Conservation (phyloP, 1,140 invertebrate species). For the Heliconius hewitsoni region DNA sequence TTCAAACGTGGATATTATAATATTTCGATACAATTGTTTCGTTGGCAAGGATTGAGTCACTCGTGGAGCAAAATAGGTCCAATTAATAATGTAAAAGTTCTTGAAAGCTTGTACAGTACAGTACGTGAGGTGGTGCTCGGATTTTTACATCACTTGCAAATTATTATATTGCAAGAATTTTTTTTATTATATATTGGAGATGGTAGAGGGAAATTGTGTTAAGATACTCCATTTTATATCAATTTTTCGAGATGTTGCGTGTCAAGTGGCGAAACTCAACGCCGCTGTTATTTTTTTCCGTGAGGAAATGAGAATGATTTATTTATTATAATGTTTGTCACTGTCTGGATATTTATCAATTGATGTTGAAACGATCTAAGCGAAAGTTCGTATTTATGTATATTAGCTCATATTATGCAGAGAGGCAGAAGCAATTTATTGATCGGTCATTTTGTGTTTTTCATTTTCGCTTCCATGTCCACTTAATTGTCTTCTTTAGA, state of each 20-base stretch:
- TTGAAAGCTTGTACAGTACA: neutral
- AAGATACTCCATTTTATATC: neutral
- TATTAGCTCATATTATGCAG: no score
- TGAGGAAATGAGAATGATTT: neutral
- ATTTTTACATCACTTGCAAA: neutral
- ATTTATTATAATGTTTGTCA: no score
- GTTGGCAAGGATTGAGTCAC: conserved; percentile 3
- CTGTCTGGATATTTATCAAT: no score
- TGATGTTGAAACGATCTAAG: no score
- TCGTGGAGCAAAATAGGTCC: neutral
- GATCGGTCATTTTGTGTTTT: no score
- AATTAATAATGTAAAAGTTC: conserved; percentile 13
- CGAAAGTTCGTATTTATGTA: no score
- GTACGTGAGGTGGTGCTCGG: neutral
- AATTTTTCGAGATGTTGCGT: neutral
- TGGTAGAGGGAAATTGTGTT: neutral
- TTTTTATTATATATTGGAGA: neutral
- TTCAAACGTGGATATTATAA: conserved; percentile 17
- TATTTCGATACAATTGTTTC: conserved; percentile 15
- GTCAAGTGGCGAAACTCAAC: neutral
- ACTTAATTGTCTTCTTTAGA: no score
- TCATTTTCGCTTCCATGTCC: no score
- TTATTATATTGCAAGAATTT: neutral
- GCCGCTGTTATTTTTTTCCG: neutral
- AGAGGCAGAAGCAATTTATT: no score